phyloP scores from a whole-genome alignment of 2,797 vertebrate species.

The Sphaeramia orbicularis region DNA sequence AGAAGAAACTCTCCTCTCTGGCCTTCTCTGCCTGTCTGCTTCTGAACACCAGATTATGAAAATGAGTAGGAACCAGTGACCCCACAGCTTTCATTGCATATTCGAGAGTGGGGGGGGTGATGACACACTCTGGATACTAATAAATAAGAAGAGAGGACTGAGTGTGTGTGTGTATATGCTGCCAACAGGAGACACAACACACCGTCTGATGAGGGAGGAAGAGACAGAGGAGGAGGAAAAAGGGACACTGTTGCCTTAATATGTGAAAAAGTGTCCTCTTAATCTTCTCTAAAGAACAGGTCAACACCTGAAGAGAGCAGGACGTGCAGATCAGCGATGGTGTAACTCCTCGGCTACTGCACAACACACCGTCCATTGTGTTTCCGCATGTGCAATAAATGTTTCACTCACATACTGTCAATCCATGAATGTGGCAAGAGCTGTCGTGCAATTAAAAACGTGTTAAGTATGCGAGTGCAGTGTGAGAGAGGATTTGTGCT shows the following conservation, averaged over 20 bases:
- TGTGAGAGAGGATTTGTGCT: conserved; percentile 7
- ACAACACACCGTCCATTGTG: conserved; percentile 13
- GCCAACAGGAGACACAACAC: conserved; percentile 49
- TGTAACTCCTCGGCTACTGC: conserved; percentile 10
- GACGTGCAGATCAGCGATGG: conserved; percentile 43
- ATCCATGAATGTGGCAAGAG: conserved; percentile 4
- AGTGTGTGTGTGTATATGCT: conserved; percentile 6
- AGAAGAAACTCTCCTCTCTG: conserved; percentile 47
- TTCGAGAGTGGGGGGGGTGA: conserved; percentile 57
- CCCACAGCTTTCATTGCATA: conserved; percentile 85
- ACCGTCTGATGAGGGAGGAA: conserved; percentile 42
- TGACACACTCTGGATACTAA: conserved; percentile 79
- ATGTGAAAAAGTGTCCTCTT: conserved; percentile 56
- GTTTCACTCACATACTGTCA: conserved; percentile 10
- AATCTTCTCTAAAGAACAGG: conserved; percentile 58
- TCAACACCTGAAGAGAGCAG: conserved; percentile 61
- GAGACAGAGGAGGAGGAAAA: conserved; percentile 22
- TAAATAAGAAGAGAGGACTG: conserved; percentile 57
- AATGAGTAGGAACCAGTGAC: conserved; percentile 70
- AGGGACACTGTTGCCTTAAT: conserved; percentile 31
- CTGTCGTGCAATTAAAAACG: conserved; percentile 42
- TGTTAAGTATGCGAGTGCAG: conserved; percentile 23
- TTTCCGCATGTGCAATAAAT: conserved; percentile 37
- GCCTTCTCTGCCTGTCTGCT: conserved; percentile 21
- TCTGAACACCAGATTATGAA: conserved; percentile 73